Evolutionary conservation across 2,113 vertebrate genomes (phyloP).

Genomic region (Lepus europaeus): DNA sequence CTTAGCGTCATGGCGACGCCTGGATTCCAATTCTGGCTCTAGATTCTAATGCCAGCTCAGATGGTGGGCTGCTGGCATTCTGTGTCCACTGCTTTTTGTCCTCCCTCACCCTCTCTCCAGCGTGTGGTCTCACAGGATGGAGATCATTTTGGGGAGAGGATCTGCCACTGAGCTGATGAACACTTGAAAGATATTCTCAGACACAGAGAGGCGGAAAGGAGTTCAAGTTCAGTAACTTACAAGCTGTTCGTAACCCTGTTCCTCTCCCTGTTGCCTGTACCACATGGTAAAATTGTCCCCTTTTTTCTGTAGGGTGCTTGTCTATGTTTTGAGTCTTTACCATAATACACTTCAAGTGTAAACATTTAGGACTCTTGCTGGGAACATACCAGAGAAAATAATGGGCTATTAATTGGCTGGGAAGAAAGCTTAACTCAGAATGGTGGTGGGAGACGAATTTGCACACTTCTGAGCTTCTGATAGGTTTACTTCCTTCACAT

Average conservation of each 20-base stretch:
- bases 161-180: background rate
- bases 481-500: background rate
- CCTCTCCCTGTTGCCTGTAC: background rate
- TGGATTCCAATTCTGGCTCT: background rate
- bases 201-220: background rate
- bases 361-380: background rate
- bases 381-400: slow-evolving; percentile 5
- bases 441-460: background rate
- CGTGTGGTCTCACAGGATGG: background rate
- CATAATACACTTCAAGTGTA: background rate
- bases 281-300: background rate
- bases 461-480: background rate
- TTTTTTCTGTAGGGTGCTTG: background rate
- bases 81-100: background rate
- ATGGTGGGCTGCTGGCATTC: background rate
- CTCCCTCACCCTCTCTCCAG: background rate
- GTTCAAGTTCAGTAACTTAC: background rate
- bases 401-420: background rate
- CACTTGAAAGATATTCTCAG: background rate
- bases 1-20: background rate
- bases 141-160: background rate
- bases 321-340: background rate
- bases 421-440: slow-evolving; percentile 5
- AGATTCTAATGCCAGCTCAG: background rate
- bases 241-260: background rate